phyloP scores from a whole-genome alignment of 2,888 invertebrate genomes.

The Matsumyia berberina region DNA sequence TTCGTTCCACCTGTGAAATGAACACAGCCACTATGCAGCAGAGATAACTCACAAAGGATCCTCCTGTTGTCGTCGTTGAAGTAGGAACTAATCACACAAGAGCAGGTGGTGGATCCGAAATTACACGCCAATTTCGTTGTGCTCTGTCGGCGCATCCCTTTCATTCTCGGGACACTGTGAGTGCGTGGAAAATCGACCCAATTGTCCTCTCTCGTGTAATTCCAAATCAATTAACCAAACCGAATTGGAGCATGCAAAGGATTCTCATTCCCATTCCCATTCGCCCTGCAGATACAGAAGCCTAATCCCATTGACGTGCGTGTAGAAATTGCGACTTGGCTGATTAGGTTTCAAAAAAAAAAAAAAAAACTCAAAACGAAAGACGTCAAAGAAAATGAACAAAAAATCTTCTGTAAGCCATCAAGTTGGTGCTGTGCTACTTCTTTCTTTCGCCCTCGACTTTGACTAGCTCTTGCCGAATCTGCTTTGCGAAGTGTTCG shows the following conservation, averaged over 20 bases:
- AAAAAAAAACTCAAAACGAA: slow-evolving; percentile 28
- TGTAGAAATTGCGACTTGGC: slow-evolving; percentile 71
- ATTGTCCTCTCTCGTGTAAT: slow-evolving; percentile 51
- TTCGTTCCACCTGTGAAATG: slow-evolving; percentile 70
- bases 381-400: slow-evolving; percentile 1
- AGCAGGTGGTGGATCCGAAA: slow-evolving; percentile 72
- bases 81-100: slow-evolving; percentile 67
- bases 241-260: slow-evolving; percentile 75
- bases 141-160: slow-evolving; percentile 67
- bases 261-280: slow-evolving; percentile 52
- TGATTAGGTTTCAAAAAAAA: slow-evolving; percentile 70
- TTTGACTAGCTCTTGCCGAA: slow-evolving; percentile 73
- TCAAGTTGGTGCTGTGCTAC: slow-evolving; percentile 53
- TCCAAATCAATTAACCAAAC: slow-evolving; percentile 73
- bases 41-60: slow-evolving; percentile 66
- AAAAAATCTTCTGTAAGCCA: slow-evolving; percentile 41
- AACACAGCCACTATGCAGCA: slow-evolving; percentile 17
- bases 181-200: slow-evolving; percentile 61
- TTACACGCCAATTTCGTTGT: slow-evolving; percentile 72
- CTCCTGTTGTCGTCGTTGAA: slow-evolving; percentile 58
- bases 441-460: slow-evolving; percentile 49
- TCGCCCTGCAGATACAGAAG: slow-evolving; percentile 57
- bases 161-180: slow-evolving; percentile 43
- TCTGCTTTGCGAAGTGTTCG: slow-evolving; percentile 75
- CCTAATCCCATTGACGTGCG: slow-evolving; percentile 66